Evolutionary conservation across 2,888 invertebrate species (phyloP).

Genomic region (Cheilosia pagana): DNA sequence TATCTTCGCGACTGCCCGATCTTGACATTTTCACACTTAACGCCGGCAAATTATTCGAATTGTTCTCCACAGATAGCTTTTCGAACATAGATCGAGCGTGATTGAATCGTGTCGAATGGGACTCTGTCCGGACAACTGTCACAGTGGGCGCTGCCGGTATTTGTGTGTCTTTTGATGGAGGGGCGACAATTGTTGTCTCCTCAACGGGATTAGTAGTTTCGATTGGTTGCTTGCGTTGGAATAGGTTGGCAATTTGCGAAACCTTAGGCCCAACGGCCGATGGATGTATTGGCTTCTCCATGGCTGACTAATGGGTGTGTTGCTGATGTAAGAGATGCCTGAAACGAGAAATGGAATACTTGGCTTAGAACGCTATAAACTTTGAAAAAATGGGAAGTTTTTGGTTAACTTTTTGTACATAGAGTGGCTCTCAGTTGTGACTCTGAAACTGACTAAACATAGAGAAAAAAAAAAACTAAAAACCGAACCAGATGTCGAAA

Average conservation of each 20-base stretch:
- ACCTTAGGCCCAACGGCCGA: constrained; percentile 90
- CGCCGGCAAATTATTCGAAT: constrained; percentile 80
- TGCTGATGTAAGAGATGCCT: constrained; percentile 77
- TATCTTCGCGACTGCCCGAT: constrained; percentile 83
- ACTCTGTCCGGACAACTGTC: constrained; percentile 93
- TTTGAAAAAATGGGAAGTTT: too few relatives aligned
- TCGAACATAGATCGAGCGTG: constrained; percentile 96
- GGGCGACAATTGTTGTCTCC: constrained; percentile 75
- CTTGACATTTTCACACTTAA: constrained; percentile 81
- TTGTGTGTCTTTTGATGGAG: constrained; percentile 67
- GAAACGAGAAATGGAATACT: constrained; percentile 8
- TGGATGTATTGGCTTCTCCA: constrained; percentile 86
- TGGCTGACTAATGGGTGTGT: constrained; percentile 77
- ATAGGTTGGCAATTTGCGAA: constrained; percentile 95
- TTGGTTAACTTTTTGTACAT: too few relatives aligned
- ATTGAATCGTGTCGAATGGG: constrained; percentile 95
- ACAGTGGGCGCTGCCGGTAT: constrained; percentile 84
- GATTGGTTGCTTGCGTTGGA: constrained; percentile 88
- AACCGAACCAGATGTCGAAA: too few relatives aligned
- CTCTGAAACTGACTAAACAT: too few relatives aligned
- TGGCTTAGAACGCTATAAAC: too few relatives aligned
- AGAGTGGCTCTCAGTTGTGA: too few relatives aligned
- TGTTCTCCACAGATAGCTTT: constrained; percentile 90
- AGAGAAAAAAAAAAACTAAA: too few relatives aligned
- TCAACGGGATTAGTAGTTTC: constrained; percentile 83